A percentile compares a stretch with the other conserved stretches of the same genome.
Conservation (phyloP, 2,113 vertebrate species). For the Phalacrocorax pelagicus region DNA sequence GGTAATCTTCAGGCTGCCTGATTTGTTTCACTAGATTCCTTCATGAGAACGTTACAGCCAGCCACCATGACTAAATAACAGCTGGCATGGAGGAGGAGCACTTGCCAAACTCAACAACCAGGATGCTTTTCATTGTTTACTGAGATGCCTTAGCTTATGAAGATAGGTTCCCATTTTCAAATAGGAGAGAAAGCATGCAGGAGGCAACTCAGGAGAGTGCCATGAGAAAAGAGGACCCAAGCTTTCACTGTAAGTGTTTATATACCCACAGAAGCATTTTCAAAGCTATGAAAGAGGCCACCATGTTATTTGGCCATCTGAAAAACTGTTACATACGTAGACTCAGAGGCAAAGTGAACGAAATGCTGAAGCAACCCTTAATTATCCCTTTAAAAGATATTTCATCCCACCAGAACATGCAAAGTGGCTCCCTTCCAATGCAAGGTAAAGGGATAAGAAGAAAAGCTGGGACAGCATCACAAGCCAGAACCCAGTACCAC, state of each 20-base stretch:
- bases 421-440: not conserved
- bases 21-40: conserved; percentile 37
- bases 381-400: not conserved
- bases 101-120: not conserved
- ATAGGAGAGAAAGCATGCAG: not conserved
- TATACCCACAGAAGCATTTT: not conserved
- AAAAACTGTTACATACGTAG: not conserved
- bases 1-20: not conserved
- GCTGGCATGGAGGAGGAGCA: not conserved
- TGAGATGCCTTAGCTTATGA: not conserved
- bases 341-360: not conserved
- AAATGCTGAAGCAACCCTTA: not conserved
- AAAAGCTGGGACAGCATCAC: not conserved
- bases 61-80: not conserved
- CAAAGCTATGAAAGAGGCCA: not conserved
- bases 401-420: not conserved
- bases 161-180: not conserved
- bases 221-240: not conserved
- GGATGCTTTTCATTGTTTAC: not conserved
- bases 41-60: not conserved
- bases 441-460: not conserved
- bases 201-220: not conserved
- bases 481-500: not conserved
- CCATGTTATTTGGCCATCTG: not conserved
- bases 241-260: not conserved